Evolutionary conservation across 2,888 invertebrate species (phyloP).

Genomic region (Tetragonisca angustula): DNA sequence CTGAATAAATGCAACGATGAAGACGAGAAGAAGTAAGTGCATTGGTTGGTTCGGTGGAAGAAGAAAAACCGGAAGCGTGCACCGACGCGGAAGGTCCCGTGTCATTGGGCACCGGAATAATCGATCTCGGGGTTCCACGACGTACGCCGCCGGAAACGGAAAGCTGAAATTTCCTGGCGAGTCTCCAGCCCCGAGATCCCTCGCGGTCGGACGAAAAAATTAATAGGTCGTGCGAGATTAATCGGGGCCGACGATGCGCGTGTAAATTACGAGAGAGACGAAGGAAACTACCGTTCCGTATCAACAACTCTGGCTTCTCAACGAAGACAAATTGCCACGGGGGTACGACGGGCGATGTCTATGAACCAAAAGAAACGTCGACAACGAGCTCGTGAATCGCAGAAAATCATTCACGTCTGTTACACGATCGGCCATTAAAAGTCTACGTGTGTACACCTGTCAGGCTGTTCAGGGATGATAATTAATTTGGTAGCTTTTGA

Average conservation of each 20-base stretch:
- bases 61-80: constrained; percentile 28
- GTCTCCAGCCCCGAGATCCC: constrained; percentile 26
- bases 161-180: constrained; percentile 58
- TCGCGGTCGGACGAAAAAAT: constrained; percentile 1
- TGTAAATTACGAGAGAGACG: constrained; percentile 6
- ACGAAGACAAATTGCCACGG: constrained; percentile 24
- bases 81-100: constrained; percentile 29
- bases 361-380: background rate
- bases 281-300: background rate
- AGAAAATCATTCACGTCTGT: background rate
- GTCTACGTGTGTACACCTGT: no score
- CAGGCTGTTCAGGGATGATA: no score
- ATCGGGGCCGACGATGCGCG: constrained; percentile 9
- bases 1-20: background rate
- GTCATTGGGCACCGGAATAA: constrained; percentile 38
- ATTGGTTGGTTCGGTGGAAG: background rate
- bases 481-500: no score
- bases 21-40: background rate
- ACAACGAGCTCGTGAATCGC: background rate
- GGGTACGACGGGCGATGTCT: background rate
- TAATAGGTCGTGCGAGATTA: constrained; percentile 42
- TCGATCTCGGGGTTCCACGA: constrained; percentile 45
- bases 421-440: no score
- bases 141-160: constrained; percentile 46
- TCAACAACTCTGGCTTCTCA: background rate